Evolutionary conservation across 2,113 vertebrate species (phyloP).

Genomic region (Cacatua alba): DNA sequence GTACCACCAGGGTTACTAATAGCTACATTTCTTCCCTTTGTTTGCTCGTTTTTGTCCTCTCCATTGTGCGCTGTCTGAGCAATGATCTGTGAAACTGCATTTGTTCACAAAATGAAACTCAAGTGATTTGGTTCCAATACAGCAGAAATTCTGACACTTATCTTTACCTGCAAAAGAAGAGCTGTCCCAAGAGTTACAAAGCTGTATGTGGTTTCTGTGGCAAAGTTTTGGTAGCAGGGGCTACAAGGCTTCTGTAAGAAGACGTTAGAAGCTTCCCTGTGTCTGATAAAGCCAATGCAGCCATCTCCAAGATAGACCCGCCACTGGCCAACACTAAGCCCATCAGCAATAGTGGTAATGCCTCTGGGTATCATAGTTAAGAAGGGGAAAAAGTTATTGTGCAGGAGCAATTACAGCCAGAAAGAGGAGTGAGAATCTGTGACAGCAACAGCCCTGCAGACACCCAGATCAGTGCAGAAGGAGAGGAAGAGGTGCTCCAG

Average conservation of each 20-base stretch:
- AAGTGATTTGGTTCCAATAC: not conserved
- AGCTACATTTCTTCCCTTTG: not conserved
- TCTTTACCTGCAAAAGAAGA: not conserved
- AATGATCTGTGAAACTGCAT: slow-evolving; percentile 18
- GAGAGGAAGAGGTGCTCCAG: fast-evolving
- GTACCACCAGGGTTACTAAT: not conserved
- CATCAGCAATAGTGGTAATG: not conserved
- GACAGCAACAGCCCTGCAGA: not conserved
- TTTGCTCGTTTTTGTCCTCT: not conserved
- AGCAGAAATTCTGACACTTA: slow-evolving; percentile 5
- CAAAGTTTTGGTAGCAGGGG: not conserved
- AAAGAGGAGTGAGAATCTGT: not conserved
- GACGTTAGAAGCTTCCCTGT: not conserved
- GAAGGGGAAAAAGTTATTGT: not conserved
- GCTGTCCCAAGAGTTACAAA: not conserved
- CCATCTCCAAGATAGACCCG: not conserved
- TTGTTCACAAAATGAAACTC: not conserved
- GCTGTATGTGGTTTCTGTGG: not conserved
- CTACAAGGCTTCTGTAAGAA: not conserved
- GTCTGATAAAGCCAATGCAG: not conserved
- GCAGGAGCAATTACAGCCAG: not conserved
- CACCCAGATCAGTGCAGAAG: not conserved
- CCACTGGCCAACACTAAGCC: not conserved
- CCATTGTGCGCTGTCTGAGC: not conserved
- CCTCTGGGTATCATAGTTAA: not conserved